Percentiles rank a stretch among this genome's conserved stretches.
These are phyloP conservation scores for Drosophila kambysellisi DNA, from an alignment of 2,888 invertebrate species.

Conservation along the genomic window DNA sequence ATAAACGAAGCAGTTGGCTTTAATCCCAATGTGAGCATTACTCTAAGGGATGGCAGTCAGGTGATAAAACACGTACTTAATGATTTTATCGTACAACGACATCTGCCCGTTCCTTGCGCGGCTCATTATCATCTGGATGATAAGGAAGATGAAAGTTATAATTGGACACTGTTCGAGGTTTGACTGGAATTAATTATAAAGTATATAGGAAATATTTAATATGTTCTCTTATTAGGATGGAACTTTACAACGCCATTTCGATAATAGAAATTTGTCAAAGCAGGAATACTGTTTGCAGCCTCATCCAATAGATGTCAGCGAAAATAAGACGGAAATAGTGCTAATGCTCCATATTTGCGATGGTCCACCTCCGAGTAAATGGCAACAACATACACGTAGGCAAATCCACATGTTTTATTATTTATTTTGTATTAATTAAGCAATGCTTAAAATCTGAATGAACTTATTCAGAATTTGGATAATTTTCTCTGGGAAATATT, in stretches of 20 bases:
- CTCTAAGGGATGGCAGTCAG: constrained; percentile 1
- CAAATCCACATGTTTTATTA: background rate
- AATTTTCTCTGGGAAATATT: too few species aligned
- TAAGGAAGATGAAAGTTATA: background rate
- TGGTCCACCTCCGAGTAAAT: background rate
- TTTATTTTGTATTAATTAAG: too few species aligned
- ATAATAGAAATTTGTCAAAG: constrained; percentile 5
- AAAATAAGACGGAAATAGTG: background rate
- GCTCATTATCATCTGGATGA: constrained; percentile 30
- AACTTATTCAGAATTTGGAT: too few species aligned
- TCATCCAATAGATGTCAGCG: background rate
- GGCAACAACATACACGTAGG: constrained; percentile 3
- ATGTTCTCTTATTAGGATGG: constrained; percentile 32
- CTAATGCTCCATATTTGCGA: constrained; percentile 39
- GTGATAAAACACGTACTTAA: constrained; percentile 19
- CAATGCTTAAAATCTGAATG: too few species aligned
- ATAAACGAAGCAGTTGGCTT: background rate
- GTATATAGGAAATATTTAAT: too few species aligned
- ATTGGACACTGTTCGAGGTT: constrained; percentile 52
- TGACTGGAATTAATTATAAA: background rate
- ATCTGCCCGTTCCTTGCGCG: constrained; percentile 46
- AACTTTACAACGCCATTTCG: background rate
- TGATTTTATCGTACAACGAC: constrained; percentile 43
- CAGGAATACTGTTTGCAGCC: constrained; percentile 51
- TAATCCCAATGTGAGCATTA: constrained; percentile 40